Evolutionary conservation across 2,113 vertebrate genomes (phyloP), one percentile per base, ranked within the genome.

Genomic region (Barbus barbus): DNA sequence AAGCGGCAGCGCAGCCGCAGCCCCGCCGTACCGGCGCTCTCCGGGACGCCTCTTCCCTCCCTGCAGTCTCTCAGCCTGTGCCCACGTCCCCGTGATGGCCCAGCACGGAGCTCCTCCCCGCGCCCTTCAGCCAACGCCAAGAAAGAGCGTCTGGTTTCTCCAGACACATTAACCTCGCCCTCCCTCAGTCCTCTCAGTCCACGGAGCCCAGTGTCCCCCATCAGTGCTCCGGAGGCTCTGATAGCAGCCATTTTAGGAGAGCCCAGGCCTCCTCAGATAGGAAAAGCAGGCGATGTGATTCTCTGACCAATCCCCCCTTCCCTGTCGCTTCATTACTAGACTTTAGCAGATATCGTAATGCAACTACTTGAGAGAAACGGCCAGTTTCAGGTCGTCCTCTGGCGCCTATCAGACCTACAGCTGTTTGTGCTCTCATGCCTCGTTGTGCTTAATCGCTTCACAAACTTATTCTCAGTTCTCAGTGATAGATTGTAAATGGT

Each of bases 41-140:
- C 92, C 26, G 86, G 91, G 56, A 90, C 93, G 71, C 91, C 93
- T 63, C 89, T 97, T 31, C 94, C 97, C 41, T 94, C 96, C 28
- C 95, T 99, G 83, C 96, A 98, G n/a, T 93, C 95, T 61, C 96
- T 99, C 26, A 96, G 96, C 82, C 92, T 98, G 69, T 93, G 95
- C 1, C 94, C 96, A 0, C 93, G 95, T 0, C 94, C 96, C 72
- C 93, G 93, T 2, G 96, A 98, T 28, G 92, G 90, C 60, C 97
- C 85, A 46, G 5, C 92, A 60, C 93, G 91, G 20, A 96, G 95
- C 89, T 95, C 94, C 46, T 97, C 97, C 0, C 96, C 97, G 0
- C 94, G 95, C 88, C 89, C 92, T 12, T 65, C 87, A 1, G 13
- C 51, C 24, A 72, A 65, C 12, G 75, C 90, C 83, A 89, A 91